phyloP scores from a whole-genome alignment of 2,113 vertebrate genomes.

The Centropristis striata region DNA sequence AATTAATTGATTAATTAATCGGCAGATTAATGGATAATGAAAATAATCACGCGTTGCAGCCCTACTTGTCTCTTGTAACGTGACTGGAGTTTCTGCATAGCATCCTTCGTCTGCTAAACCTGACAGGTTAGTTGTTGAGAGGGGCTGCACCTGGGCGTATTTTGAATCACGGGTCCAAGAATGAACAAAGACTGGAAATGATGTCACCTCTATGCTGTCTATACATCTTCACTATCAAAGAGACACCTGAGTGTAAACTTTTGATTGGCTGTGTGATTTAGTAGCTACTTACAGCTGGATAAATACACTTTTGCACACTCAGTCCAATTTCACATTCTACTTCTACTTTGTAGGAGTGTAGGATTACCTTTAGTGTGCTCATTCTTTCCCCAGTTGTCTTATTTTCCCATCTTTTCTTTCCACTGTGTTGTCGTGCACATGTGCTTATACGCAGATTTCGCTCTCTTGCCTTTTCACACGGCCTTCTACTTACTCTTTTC shows the following conservation, averaged over 20 bases:
- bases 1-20: neutral
- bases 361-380: conserved; percentile 38
- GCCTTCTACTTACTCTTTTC: conserved; percentile 37
- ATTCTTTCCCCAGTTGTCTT: conserved; percentile 40
- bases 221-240: conserved; percentile 14
- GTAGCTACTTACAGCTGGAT: neutral
- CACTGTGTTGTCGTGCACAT: conserved; percentile 41
- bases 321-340: conserved; percentile 2
- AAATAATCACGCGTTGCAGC: neutral
- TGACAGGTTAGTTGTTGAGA: conserved; percentile 23
- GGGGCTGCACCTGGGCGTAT: conserved; percentile 54
- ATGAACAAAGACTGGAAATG: conserved; percentile 72
- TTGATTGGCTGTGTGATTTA: conserved; percentile 4
- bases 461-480: conserved; percentile 60
- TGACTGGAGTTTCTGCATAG: neutral
- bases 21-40: neutral
- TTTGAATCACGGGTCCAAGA: conserved; percentile 65
- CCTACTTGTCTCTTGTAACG: neutral
- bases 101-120: neutral
- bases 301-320: neutral
- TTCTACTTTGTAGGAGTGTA: neutral
- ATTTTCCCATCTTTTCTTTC: conserved; percentile 43
- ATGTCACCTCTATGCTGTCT: conserved; percentile 54
- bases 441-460: conserved; percentile 38
- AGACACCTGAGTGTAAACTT: conserved; percentile 28